A percentile compares a stretch with the other conserved stretches of the same genome.
phyloP scores from a whole-genome alignment of 2,113 vertebrate genomes.

The Melanostigma gelatinosum region DNA sequence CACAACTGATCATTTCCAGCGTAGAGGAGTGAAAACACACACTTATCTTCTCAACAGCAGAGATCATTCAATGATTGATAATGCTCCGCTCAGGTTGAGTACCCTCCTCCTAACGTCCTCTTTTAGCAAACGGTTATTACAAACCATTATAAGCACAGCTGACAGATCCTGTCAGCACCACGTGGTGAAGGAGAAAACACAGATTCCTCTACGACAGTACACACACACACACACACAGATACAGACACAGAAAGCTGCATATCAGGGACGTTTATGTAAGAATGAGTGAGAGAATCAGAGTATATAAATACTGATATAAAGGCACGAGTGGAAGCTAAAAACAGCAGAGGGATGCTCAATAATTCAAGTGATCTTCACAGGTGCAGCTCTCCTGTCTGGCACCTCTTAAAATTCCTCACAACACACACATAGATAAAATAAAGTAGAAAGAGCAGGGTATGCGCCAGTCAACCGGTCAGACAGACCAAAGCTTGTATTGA shows the following conservation, averaged over 20 bases:
- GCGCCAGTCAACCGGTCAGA: constrained; percentile 10
- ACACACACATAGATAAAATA: constrained; percentile 8
- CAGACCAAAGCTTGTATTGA: constrained; percentile 53
- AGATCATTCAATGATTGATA: constrained; percentile 2
- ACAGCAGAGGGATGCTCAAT: constrained; percentile 32
- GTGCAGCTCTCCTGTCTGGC: constrained; percentile 31
- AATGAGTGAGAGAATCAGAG: constrained; percentile 18
- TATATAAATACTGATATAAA: constrained; percentile 31
- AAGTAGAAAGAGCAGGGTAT: constrained; percentile 19
- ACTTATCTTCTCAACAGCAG: constrained; percentile 10
- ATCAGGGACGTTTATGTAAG: constrained; percentile 9
- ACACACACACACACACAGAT: background rate
- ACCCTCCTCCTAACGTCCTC: background rate
- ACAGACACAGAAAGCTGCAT: constrained; percentile 3
- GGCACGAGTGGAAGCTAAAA: constrained; percentile 1
- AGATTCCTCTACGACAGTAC: background rate
- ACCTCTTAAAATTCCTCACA: constrained; percentile 38
- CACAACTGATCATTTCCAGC: constrained; percentile 48
- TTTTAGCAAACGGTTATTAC: constrained; percentile 3
- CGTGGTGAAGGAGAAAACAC: constrained; percentile 22
- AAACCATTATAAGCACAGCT: constrained; percentile 22
- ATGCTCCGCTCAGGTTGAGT: background rate
- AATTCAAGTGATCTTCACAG: constrained; percentile 50
- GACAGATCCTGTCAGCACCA: constrained; percentile 51
- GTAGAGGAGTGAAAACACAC: constrained; percentile 19